Base-by-base conservation (phyloP, 2,113 vertebrate genomes). In the Phrynosoma platyrhinos region DNA sequence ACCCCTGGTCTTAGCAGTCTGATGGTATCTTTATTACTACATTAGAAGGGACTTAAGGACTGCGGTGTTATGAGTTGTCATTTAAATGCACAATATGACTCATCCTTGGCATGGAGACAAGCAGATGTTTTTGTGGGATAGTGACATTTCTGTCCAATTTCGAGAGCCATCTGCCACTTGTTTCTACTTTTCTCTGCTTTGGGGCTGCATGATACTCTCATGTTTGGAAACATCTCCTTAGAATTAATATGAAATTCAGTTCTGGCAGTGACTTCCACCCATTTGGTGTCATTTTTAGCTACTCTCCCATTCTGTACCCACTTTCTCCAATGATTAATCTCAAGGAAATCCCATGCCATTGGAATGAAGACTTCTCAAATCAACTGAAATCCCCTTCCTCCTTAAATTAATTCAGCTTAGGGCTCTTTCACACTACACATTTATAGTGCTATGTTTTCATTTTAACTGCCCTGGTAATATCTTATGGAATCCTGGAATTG, bases 81-180 rank as follows among this genome's bases (percentile, higher is more conserved):
- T 79, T 53, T 36, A 69, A 55, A 79, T 79, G 40, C 30, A 78
- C 21, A 5, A 3, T 25, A 1, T 53, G 21, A 53, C 76, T 79
- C 8, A 16, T 79, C 21, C 42, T 69, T 79, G 85, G 76, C 64
- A 86, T 79, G 40, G 7, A 62, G 62, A 32, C 75, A 79, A 79
- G 75, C 75, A 85, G 74, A 86, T 78, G 58, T 78, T 86, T 78
- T 66, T 14, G 42, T 16, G 18, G 75, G 75, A 68, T 79, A 52
- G 58, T 25, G 42, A 86, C n/a, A 68, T n/a, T 69, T 36, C 84
- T 62, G 79, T 21, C 76, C 30, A 32, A 53, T 25, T 53, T 86
- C 62, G 76, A 86, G 79, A 79, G 30, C 85, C 36, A 42, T 52
- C 53, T 69, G 72, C 42, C 10, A 71, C n/a, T 62, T 16, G 20